Base-by-base conservation (phyloP, 2,888 invertebrate species). In the Oligia latruncula region DNA sequence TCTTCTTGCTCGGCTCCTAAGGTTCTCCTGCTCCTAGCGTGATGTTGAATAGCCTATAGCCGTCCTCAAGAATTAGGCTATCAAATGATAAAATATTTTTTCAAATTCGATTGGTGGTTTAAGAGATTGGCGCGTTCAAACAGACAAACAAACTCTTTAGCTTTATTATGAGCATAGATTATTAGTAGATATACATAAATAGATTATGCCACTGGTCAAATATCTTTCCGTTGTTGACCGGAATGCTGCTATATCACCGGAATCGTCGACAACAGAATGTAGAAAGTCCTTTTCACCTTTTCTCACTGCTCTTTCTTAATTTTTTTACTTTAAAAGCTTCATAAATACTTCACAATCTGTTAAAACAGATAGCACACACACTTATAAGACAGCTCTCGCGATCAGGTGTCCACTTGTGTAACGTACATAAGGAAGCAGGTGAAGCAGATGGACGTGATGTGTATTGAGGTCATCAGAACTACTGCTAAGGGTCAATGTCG, bases 391-490 rank as follows among this genome's bases (percentile, higher is more conserved):
- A 66, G 62, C 60, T 85, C 40, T 64, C 49, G 46, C 67, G 68
- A 68, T 85, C 82, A 77, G 66, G 83, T 82, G 83, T 77, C 8
- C 5, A n/a, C 66, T 83, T 83, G 70, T 66, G 83, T 73, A 86
- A 83, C 20, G 0, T 15, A 3, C 71, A 88, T 88, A 88, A 89
- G 88, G 90, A 89, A 88, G 78, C 46, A 64, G 13, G 60, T 64
- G 88, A 89, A 88, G 78, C 46, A 64, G 13, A 49, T 64, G 58
- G 52, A 80, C 83, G 86, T 88, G 88, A 79, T 70, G 43, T 62
- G 72, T 71, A 87, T 77, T 74, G 81, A 58, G 87, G 85, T n/a
- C 76, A 76, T 17, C 66, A 86, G 52, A n/a, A n/a, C 13, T 78
- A 49, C 43, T 43, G 46, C 40, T 72, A 40, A 40, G 68, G 88